Conservation (phyloP, 2,888 invertebrate species). For the Orgyia antiqua region DNA sequence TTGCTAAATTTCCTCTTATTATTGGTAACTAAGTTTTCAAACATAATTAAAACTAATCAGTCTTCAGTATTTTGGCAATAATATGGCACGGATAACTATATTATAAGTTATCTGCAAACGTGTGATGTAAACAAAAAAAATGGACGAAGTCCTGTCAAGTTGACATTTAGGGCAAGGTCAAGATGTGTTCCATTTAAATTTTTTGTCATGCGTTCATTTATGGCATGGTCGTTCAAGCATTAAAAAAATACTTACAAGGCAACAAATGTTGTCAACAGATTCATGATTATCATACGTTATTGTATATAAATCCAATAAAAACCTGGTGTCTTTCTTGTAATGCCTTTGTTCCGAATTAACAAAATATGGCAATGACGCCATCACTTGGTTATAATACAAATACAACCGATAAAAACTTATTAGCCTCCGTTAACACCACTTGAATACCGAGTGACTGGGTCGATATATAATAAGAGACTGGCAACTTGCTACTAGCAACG, state of each 20-base stretch:
- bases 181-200: constrained; percentile 46
- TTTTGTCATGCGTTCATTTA: constrained; percentile 8
- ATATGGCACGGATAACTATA: constrained; percentile 47
- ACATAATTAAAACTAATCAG: constrained; percentile 70
- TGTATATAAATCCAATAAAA: constrained; percentile 89
- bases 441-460: constrained; percentile 40
- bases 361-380: constrained; percentile 75
- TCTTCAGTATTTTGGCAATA: constrained; percentile 59
- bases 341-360: constrained; percentile 81
- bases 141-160: constrained; percentile 33
- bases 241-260: constrained; percentile 74
- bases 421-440: constrained; percentile 25
- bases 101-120: constrained; percentile 31
- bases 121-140: constrained; percentile 41
- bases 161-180: constrained; percentile 73
- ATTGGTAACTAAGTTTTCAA: constrained; percentile 61
- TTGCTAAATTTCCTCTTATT: constrained; percentile 64
- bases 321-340: constrained; percentile 92
- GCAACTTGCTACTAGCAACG: constrained; percentile 45
- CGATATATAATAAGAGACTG: constrained; percentile 44
- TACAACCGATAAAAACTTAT: constrained; percentile 18
- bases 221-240: neutral
- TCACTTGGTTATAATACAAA: constrained; percentile 33
- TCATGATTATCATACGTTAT: constrained; percentile 91
- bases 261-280: constrained; percentile 84